These are phyloP conservation scores for Agrypnus murinus DNA, from an alignment of 2,888 invertebrate genomes.

Conservation along the genomic window DNA sequence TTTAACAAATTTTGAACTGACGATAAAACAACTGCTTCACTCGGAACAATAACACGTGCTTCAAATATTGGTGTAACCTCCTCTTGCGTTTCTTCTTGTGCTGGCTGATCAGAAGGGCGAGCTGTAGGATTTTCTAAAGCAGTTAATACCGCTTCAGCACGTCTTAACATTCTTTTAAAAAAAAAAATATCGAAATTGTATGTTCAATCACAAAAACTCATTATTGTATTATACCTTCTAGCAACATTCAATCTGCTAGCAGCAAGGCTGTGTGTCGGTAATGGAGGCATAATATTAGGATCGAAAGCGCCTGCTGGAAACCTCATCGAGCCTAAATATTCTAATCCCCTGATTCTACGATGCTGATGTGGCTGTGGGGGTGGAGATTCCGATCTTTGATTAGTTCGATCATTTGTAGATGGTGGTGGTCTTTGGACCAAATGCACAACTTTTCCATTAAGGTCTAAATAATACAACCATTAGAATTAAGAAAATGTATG, in stretches of 20 bases:
- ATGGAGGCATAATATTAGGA: constrained; percentile 71
- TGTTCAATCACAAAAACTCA: constrained; percentile 1
- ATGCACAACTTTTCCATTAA: constrained; percentile 94
- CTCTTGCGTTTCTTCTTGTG: constrained; percentile 66
- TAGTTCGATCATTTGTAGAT: constrained; percentile 59
- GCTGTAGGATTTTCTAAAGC: constrained; percentile 70
- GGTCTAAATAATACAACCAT: constrained; percentile 75
- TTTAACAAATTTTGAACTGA: constrained; percentile 57
- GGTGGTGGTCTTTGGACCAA: constrained; percentile 93
- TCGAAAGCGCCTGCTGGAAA: constrained; percentile 73
- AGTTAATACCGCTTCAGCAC: constrained; percentile 71
- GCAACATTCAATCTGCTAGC: constrained; percentile 73
- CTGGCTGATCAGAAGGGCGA: constrained; percentile 59
- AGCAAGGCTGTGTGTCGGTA: constrained; percentile 72
- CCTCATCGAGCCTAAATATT: constrained; percentile 76
- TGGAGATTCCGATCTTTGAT: constrained; percentile 57
- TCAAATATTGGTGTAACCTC: constrained; percentile 71
- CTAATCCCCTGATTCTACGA: constrained; percentile 58
- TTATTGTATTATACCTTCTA: constrained; percentile 63
- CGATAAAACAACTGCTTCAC: constrained; percentile 63
- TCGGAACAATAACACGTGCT: constrained; percentile 68
- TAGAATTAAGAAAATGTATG: neutral
- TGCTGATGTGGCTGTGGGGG: constrained; percentile 61
- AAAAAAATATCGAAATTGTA: neutral
- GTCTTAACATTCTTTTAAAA: constrained; percentile 70